phyloP scores from a whole-genome alignment of 2,888 invertebrate species.

The Dasysyrphus albostriatus region DNA sequence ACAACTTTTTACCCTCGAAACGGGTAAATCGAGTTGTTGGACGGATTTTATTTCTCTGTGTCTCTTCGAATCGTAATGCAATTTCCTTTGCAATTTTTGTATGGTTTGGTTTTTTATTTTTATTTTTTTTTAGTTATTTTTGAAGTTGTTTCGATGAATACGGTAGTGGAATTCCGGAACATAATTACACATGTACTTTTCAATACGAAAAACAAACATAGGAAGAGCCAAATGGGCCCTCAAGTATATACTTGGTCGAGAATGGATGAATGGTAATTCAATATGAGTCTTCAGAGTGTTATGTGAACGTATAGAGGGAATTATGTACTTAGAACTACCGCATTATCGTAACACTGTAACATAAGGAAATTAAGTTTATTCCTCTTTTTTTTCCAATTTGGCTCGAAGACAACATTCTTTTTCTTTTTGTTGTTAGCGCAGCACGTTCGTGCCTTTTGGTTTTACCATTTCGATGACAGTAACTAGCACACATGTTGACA shows the following conservation, averaged over 20 bases:
- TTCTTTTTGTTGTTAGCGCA: slow-evolving; percentile 32
- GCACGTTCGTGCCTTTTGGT: slow-evolving; percentile 52
- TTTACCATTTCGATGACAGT: slow-evolving; percentile 55
- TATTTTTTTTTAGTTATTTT: slow-evolving; percentile 25
- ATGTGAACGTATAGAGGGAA: slow-evolving; percentile 60
- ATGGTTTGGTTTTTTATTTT: slow-evolving; percentile 2
- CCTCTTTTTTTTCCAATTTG: slow-evolving; percentile 29
- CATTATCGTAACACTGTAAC: slow-evolving; percentile 69
- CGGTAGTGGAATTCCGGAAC: slow-evolving; percentile 45
- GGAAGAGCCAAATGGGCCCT: not conserved
- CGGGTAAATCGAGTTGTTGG: slow-evolving; percentile 71
- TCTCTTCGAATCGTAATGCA: slow-evolving; percentile 48
- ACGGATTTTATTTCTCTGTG: not conserved
- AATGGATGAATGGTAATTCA: slow-evolving; percentile 68
- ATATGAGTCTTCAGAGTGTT: slow-evolving; percentile 54
- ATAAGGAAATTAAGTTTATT: slow-evolving; percentile 75
- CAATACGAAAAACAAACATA: not conserved
- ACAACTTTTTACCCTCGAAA: slow-evolving; percentile 39
- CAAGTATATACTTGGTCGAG: not conserved
- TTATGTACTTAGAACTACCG: slow-evolving; percentile 75
- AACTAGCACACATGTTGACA: slow-evolving; percentile 65
- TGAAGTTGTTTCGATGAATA: slow-evolving; percentile 46
- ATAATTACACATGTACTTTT: slow-evolving; percentile 37
- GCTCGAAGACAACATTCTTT: slow-evolving; percentile 27
- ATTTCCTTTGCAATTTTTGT: slow-evolving; percentile 60